Evolutionary conservation across 2,888 invertebrate genomes (phyloP).

Genomic region (Laspeyria flexula): DNA sequence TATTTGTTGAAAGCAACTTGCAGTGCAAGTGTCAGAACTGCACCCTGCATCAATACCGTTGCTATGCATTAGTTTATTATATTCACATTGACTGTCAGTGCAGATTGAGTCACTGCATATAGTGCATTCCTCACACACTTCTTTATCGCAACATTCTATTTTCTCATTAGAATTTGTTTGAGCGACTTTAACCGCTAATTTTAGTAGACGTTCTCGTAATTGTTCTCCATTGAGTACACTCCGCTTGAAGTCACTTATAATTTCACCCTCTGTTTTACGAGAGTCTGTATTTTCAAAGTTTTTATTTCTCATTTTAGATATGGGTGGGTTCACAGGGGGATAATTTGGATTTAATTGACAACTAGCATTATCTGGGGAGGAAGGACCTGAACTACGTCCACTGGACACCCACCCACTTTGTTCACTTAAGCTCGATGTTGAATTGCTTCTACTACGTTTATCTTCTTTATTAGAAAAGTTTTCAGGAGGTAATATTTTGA

Average conservation of each 20-base stretch:
- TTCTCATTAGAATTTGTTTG: slow-evolving; percentile 77
- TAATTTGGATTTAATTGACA: slow-evolving; percentile 83
- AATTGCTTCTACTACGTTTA: slow-evolving; percentile 79
- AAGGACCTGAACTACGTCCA: slow-evolving; percentile 88
- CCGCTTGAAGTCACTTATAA: slow-evolving; percentile 77
- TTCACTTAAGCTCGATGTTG: slow-evolving; percentile 91
- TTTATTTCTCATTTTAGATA: slow-evolving; percentile 59
- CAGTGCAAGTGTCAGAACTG: slow-evolving; percentile 76
- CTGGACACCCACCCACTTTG: slow-evolving; percentile 96
- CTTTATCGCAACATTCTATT: slow-evolving; percentile 84
- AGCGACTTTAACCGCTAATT: slow-evolving; percentile 85
- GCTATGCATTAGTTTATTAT: slow-evolving; percentile 78
- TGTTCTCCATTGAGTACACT: slow-evolving; percentile 88
- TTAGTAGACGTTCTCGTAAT: slow-evolving; percentile 87
- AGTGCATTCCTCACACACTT: slow-evolving; percentile 81
- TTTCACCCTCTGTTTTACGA: slow-evolving; percentile 63
- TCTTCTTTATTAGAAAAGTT: slow-evolving; percentile 78
- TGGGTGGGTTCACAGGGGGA: slow-evolving; percentile 60
- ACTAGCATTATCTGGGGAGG: slow-evolving; percentile 86
- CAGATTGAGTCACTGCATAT: slow-evolving; percentile 83
- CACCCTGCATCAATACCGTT: slow-evolving; percentile 77
- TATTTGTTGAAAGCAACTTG: slow-evolving; percentile 75
- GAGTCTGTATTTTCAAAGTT: slow-evolving; percentile 58
- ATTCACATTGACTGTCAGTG: slow-evolving; percentile 82
- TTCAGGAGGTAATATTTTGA: slow-evolving; percentile 81